Base-by-base conservation (phyloP, 30 jellyfish, hydroid and myxozoan genomes). In the Turritopsis rubra region DNA sequence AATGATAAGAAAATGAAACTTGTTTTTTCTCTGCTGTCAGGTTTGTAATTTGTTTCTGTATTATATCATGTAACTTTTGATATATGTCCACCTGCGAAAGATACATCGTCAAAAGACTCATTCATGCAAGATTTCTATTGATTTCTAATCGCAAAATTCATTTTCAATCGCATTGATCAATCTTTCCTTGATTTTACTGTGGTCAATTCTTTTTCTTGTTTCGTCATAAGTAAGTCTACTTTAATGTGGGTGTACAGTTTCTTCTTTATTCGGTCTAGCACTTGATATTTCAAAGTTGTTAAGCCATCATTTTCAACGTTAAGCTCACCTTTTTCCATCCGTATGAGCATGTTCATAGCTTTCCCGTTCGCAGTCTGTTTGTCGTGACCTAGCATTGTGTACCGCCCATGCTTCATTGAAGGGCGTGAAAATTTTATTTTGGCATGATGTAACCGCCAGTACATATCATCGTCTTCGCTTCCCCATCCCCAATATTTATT, bases 401-500 rank as follows among this genome's bases (percentile, higher is more conserved):
- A 87, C 71, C 95, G 71, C 0, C 95, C 95, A 54, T 52, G 52
- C 66, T 73, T 85, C 72, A 87, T 52, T 54, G 90, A 83, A 22
- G 95, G 90, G 71, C 95, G 60, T 25, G 73, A 53, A 0, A 85
- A 20, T 9, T 72, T 79, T 18, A 76, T 30, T 16, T 65, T 84
- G 54, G 28, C 30, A 29, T 23, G 79, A 23, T 13, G 77, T 75
- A 66, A 78, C 92, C 96, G 66, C 52, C 53, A 21, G 20, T 41
- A 83, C 81, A 79, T 28, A 65, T 88, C 96, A 31, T 88, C 96
- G 68, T 88, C 96, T 66, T 88, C 96, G n/a, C 86, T 85, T 5
- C 96, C 96, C 96, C 96, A 88, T 25, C 96, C 96, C 82, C 91
- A 88, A 72, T 88, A 88, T 28, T 71, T 81, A 54, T 88, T 83